Conservation (phyloP, 1,140 invertebrate genomes). For the Lasioglossum albipes region DNA sequence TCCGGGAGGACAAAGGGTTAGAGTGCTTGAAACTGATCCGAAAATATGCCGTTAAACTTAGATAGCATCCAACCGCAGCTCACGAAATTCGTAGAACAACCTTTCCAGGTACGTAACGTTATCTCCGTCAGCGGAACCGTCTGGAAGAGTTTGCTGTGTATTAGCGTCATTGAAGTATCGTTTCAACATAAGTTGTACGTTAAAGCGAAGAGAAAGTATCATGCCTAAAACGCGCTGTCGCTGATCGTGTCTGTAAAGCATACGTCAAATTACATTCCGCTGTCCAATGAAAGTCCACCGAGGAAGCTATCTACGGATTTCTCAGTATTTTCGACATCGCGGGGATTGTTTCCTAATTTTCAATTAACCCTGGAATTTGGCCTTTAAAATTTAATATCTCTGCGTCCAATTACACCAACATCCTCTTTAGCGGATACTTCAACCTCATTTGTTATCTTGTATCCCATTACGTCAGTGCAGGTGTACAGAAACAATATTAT, state of each 20-base stretch:
- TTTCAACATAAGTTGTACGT: conserved; percentile 17
- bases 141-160: neutral
- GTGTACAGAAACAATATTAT: no score
- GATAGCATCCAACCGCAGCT: neutral
- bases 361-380: no score
- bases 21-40: neutral
- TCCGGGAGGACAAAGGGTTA: neutral
- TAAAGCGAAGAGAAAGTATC: conserved; percentile 38
- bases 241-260: conserved; percentile 9
- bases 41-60: neutral
- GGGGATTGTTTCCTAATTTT: no score
- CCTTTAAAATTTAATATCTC: no score
- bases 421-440: no score
- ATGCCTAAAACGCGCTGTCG: conserved; percentile 10
- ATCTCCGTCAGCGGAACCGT: neutral
- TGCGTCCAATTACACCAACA: no score
- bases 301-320: neutral
- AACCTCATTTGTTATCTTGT: no score
- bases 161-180: conserved; percentile 10
- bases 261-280: conserved; percentile 47
- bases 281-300: conserved; percentile 24
- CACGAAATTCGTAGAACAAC: neutral
- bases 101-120: neutral
- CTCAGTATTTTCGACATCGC: no score
- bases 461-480: no score